Base-by-base conservation (phyloP, 2,113 vertebrate genomes). In the Vulpes ferrilata region DNA sequence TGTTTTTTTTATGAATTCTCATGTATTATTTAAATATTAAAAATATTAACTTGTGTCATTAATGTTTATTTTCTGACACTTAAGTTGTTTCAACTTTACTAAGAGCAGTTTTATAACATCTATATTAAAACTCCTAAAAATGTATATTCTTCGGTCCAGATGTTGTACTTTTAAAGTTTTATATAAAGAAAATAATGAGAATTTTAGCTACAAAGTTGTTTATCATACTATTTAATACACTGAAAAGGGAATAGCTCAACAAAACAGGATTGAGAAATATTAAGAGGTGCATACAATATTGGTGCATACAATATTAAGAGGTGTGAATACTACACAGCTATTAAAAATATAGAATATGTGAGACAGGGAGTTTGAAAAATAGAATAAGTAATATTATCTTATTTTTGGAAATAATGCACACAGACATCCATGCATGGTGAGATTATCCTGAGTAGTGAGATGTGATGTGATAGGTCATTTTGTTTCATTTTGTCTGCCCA, bases 1-100 rank as follows among this genome's bases (percentile, higher is more conserved):
- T 62, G 53, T 22, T 59, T 86, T 88, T 84, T 62, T 19, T 76
- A 48, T 48, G 62, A 88, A 17, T 94, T 74, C 7, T 94, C 27
- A 51, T 65, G 65, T 92, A 60, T 92, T 97, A 30, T 55, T 94
- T 95, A 94, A 95, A 60, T 83, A 83, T 60, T 90, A 79, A 80
- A 86, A 88, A 71, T 79, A 57, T 43, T 89, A 92, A 86, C 48
- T 73, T 83, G 76, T 87, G 11, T 65, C 80, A n/a, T 96, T 95
- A 81, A 6, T 83, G 43, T 90, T 92, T 88, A 64, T 90, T 32
- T 60, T 57, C 62, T 93, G 23, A 4, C 20, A 57, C 11, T 93
- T 80, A 79, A 32, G 11, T 93, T 90, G 35, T 85, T 62, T 67
- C 4, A 59, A 1, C 57, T 88, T 91, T 84, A 86, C 35, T 81